Base-by-base conservation (phyloP, 2,797 vertebrate species). In the Melanotaenia trifasciata region DNA sequence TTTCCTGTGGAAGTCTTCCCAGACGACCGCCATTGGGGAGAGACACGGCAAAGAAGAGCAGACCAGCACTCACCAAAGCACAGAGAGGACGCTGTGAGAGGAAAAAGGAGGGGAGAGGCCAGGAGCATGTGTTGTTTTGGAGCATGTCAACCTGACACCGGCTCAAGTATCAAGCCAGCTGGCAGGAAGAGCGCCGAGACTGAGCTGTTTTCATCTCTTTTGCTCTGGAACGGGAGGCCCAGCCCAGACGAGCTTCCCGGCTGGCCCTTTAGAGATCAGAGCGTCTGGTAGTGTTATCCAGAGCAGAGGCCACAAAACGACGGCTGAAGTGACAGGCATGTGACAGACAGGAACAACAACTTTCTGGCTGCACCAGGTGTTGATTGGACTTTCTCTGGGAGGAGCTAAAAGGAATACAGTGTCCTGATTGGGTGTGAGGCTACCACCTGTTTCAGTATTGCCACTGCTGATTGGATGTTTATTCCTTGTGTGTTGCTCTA, bases 1-100 rank as follows among this genome's bases (percentile, higher is more conserved):
- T 94, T 90, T 92, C 91, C 93, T 93, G 92, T 93, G 92, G 92
- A 94, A 94, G 94, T 95, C 92, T 93, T 94, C 90, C 89, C 93
- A 93, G 93, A 90, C 93, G 80, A 93, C 91, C 92, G 93, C 92
- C 92, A 94, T 91, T 92, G 91, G 92, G 88, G 91, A 92, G 88
- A 89, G 89, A 84, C 84, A 75, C 81, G 71, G 84, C 85, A 73
- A 65, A 90, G 89, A 86, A 84, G 87, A 93, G 81, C 87, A 84
- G 88, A 91, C 73, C 84, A 83, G 85, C 87, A 81, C 87, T 84
- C 79, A 79, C 70, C 54, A 84, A 85, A 85, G 90, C 84, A 69
- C 72, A 68, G 65, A 68, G 83, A 80, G 70, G 78, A 83, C 67
- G 16, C 7, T 9, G 63, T 78, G 70, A 22, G 78, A 78, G 80